phyloP scores from a whole-genome alignment of 2,113 vertebrate genomes.

The Nothoprocta pentlandii region DNA sequence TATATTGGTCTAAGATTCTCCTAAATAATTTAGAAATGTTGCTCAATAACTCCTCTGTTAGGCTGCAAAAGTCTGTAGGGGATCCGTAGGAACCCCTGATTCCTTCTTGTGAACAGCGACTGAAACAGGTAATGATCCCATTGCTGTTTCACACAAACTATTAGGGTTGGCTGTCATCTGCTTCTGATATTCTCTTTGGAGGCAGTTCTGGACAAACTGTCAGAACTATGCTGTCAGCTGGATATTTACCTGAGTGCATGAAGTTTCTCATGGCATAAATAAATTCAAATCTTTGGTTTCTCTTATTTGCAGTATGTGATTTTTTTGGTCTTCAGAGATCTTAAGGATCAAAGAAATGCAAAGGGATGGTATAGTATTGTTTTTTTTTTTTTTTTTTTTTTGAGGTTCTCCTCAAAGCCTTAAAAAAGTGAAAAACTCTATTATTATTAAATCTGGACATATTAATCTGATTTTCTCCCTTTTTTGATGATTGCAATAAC shows the following conservation, averaged over 20 bases:
- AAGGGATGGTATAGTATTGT: fast-evolving
- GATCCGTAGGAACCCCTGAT: background rate
- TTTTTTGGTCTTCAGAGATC: background rate
- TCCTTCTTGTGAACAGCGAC: background rate
- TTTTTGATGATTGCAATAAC: background rate
- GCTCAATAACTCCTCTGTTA: background rate
- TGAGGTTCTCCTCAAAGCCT: background rate
- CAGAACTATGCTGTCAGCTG: background rate
- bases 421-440: background rate
- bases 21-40: background rate
- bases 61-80: background rate
- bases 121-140: background rate
- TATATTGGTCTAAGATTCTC: background rate
- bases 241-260: background rate
- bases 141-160: background rate
- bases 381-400: too few relatives aligned
- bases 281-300: background rate
- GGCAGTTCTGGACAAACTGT: background rate
- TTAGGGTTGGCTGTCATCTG: background rate
- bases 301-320: background rate
- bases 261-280: background rate
- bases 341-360: background rate
- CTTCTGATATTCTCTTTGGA: background rate
- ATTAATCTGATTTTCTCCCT: background rate
- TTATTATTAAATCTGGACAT: background rate